Percentiles rank a stretch among this genome's conserved stretches.
These are phyloP conservation scores for Pseudocheirus occidentalis DNA, from an alignment of 2,797 vertebrate genomes.

Conservation along the genomic window DNA sequence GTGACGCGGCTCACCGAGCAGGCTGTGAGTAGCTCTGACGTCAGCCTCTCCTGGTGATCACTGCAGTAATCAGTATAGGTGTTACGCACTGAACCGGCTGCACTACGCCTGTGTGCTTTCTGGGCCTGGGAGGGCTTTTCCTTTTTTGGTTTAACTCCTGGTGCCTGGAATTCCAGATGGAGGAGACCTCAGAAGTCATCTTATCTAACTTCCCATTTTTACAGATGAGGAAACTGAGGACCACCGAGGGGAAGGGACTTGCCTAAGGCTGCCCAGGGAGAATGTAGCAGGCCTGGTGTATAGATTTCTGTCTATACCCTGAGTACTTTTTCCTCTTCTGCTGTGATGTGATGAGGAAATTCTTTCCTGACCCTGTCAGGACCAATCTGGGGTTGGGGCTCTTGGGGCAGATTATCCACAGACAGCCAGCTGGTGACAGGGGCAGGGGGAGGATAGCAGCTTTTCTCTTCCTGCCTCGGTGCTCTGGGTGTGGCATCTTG, in stretches of 20 bases:
- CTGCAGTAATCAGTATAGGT: no score
- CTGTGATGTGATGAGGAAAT: not conserved
- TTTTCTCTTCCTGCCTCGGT: not conserved
- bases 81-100: not conserved
- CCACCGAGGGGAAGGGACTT: not conserved
- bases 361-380: not conserved
- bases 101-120: not conserved
- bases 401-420: no score
- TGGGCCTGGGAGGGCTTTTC: not conserved
- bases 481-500: no score
- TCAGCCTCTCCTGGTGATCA: not conserved
- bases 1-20: conserved; percentile 92
- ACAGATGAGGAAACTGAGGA: not conserved
- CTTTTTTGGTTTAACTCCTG: not conserved
- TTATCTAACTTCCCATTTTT: not conserved
- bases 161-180: not conserved
- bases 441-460: not conserved
- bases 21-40: conserved; percentile 86
- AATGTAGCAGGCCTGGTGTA: not conserved
- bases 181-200: not conserved
- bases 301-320: not conserved
- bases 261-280: not conserved
- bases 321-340: not conserved
- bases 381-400: not conserved
- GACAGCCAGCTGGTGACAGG: not conserved